Evolutionary conservation across 2,888 invertebrate species (phyloP).

Genomic region (Drosophila yooni): DNA sequence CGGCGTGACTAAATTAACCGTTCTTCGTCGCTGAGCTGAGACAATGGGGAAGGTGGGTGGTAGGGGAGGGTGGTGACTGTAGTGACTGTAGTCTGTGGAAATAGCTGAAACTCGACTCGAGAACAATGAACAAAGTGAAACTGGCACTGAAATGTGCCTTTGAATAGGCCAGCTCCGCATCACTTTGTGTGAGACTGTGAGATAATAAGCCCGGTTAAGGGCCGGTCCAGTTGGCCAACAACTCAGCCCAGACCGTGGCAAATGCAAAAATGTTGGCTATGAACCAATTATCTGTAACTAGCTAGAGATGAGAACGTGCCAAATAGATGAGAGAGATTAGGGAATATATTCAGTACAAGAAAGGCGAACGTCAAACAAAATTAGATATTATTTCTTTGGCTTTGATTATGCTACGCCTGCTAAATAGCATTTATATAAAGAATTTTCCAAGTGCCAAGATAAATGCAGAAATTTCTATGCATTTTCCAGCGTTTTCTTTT

Average conservation of each 20-base stretch:
- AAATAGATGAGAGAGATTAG: neutral
- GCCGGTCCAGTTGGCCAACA: conserved; percentile 39
- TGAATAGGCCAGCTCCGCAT: conserved; percentile 29
- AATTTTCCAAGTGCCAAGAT: neutral
- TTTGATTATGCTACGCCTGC: neutral
- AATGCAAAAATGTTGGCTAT: conserved; percentile 33
- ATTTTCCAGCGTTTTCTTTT: neutral
- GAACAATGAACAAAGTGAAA: conserved; percentile 68
- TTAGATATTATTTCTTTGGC: neutral
- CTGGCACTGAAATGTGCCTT: conserved; percentile 59
- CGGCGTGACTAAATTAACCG: neutral
- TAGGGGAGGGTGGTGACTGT: neutral
- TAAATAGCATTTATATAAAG: neutral
- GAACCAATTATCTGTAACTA: conserved; percentile 1
- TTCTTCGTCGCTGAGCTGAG: conserved; percentile 2
- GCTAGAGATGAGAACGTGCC: conserved; percentile 44
- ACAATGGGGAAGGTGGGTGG: conserved; percentile 7
- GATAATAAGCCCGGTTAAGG: conserved; percentile 56
- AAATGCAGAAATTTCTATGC: neutral
- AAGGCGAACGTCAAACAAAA: neutral
- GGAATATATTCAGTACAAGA: neutral
- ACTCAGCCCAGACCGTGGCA: conserved; percentile 12
- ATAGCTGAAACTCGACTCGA: conserved; percentile 33
- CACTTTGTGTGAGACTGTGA: conserved; percentile 22
- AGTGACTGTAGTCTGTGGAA: conserved; percentile 1